A percentile compares a stretch with the other conserved stretches of the same genome.
Evolutionary conservation across 2,888 invertebrate genomes (phyloP).

Genomic region (Branchellion lobata): DNA sequence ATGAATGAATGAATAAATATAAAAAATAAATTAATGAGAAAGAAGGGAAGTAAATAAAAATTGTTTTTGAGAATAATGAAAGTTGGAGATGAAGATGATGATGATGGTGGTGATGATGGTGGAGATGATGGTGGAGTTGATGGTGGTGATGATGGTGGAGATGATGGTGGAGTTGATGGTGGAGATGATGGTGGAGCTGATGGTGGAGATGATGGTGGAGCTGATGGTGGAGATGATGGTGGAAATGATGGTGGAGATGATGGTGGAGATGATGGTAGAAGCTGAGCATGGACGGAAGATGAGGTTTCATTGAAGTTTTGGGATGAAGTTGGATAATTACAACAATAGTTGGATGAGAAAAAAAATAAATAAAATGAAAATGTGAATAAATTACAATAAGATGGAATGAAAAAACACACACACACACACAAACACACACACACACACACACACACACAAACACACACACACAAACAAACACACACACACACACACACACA

Average conservation of each 20-base stretch:
- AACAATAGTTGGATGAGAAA: too few species aligned
- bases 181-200: neutral
- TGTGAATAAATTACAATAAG: too few species aligned
- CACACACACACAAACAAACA: conserved; percentile 14
- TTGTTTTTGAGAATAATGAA: neutral
- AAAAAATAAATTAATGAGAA: too few species aligned
- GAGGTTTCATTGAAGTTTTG: too few species aligned
- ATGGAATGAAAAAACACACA: neutral
- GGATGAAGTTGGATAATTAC: too few species aligned
- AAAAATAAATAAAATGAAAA: too few species aligned
- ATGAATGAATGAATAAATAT: too few species aligned
- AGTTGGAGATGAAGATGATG: neutral
- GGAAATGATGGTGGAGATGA: conserved; percentile 18
- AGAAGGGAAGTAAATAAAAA: neutral
- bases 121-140: neutral
- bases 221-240: neutral
- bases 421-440: conserved; percentile 13
- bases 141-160: neutral
- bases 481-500: conserved; percentile 22
- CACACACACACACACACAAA: conserved; percentile 20
- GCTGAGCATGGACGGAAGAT: neutral
- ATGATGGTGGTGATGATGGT: neutral
- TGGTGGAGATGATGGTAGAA: neutral
- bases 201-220: neutral
- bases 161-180: neutral